phyloP scores from a whole-genome alignment of 2,888 invertebrate genomes.

The Epinotia brunnichana region DNA sequence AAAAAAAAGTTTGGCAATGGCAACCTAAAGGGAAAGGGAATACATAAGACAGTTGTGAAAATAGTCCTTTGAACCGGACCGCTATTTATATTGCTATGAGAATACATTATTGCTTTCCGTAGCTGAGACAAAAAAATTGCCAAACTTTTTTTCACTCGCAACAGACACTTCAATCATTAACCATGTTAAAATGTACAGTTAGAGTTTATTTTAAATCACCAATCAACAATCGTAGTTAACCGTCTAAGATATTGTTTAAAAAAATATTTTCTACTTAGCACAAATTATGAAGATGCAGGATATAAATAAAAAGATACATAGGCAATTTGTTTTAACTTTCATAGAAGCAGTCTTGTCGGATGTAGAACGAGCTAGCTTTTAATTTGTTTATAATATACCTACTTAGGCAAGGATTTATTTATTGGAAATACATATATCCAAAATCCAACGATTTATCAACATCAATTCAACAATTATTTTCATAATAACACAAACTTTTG shows the following conservation, averaged over 20 bases:
- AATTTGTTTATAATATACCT: conserved; percentile 10
- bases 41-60: conserved; percentile 4
- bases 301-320: conserved; percentile 14
- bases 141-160: conserved; percentile 41
- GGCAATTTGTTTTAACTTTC: conserved; percentile 6
- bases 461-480: conserved; percentile 26
- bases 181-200: conserved; percentile 33
- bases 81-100: conserved; percentile 16
- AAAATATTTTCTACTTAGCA: conserved; percentile 40
- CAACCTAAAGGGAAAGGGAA: background rate
- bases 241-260: conserved; percentile 30
- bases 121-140: conserved; percentile 34
- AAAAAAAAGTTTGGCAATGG: conserved; percentile 42
- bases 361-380: conserved; percentile 25
- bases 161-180: conserved; percentile 42
- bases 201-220: conserved; percentile 32
- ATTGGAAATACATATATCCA: conserved; percentile 24
- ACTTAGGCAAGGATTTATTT: conserved; percentile 21
- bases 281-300: conserved; percentile 34
- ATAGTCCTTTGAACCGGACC: conserved; percentile 8
- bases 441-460: conserved; percentile 27
- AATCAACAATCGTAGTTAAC: conserved; percentile 41
- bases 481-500: conserved; percentile 19
- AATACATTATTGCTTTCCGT: conserved; percentile 13
- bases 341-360: conserved; percentile 19